These are phyloP conservation scores for Plutella xylostella DNA, from an alignment of 2,888 invertebrate genomes.

Conservation along the genomic window DNA sequence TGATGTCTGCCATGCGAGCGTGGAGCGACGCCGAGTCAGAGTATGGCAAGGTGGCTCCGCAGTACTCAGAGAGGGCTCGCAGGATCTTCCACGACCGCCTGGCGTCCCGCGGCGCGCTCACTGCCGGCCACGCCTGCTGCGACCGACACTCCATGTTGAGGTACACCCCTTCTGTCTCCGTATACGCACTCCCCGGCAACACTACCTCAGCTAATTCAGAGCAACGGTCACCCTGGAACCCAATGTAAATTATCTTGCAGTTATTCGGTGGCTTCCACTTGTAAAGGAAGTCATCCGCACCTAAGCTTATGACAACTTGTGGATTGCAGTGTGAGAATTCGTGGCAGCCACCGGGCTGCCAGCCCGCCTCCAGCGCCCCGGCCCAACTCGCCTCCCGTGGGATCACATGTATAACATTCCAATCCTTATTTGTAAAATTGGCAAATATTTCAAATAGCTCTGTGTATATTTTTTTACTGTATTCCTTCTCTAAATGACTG, in stretches of 20 bases:
- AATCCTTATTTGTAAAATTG: conserved; percentile 21
- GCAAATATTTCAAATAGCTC: conserved; percentile 22
- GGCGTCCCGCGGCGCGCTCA: conserved; percentile 92
- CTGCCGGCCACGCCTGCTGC: conserved; percentile 88
- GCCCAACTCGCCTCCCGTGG: conserved; percentile 93
- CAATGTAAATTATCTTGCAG: conserved; percentile 87
- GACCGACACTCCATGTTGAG: conserved; percentile 97
- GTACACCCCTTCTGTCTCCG: conserved; percentile 94
- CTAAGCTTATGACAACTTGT: conserved; percentile 87
- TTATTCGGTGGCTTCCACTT: conserved; percentile 79
- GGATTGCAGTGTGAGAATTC: conserved; percentile 74
- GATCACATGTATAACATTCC: conserved; percentile 84
- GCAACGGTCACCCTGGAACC: conserved; percentile 96
- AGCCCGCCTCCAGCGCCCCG: conserved; percentile 96
- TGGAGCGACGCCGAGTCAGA: conserved; percentile 31
- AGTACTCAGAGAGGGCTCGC: conserved; percentile 47
- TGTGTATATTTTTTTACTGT: conserved; percentile 29
- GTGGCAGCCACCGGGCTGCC: conserved; percentile 76
- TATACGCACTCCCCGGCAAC: conserved; percentile 96
- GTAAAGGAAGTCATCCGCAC: conserved; percentile 90
- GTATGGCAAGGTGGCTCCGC: conserved; percentile 35
- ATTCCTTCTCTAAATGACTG: conserved; percentile 28
- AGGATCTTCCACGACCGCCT: conserved; percentile 98
- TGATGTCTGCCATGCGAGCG: conserved; percentile 40
- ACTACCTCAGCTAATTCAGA: conserved; percentile 90